phyloP scores from a whole-genome alignment of 2,888 invertebrate genomes.

The Metallyticus violacea region DNA sequence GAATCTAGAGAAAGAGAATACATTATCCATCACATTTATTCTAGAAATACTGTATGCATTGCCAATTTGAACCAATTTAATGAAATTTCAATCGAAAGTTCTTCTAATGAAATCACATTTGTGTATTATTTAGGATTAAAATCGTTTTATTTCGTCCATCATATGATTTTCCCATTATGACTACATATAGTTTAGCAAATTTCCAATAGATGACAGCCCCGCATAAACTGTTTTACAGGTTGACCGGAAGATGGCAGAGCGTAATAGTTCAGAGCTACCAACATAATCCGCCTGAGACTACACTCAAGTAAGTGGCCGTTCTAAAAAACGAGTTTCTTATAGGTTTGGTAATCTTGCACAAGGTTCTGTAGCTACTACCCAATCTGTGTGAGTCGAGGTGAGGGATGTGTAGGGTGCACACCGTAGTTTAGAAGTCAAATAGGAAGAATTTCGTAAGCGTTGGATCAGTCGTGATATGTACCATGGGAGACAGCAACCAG shows the following conservation, averaged over 20 bases:
- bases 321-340: constrained; percentile 1
- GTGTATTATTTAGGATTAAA: too few relatives aligned
- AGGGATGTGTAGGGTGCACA: neutral
- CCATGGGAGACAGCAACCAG: constrained; percentile 22
- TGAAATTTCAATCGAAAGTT: too few relatives aligned
- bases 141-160: too few relatives aligned
- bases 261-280: neutral
- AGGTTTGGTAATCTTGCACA: constrained; percentile 11
- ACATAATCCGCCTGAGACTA: neutral
- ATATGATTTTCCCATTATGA: neutral
- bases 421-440: neutral
- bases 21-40: too few relatives aligned
- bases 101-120: too few relatives aligned
- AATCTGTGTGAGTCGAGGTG: constrained; percentile 12
- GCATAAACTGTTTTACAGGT: neutral
- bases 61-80: too few relatives aligned
- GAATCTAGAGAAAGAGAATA: too few relatives aligned
- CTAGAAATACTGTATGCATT: too few relatives aligned
- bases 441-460: constrained; percentile 8
- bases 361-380: neutral
- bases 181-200: neutral
- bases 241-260: neutral
- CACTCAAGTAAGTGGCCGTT: neutral
- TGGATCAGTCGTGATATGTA: neutral
- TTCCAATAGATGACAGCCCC: neutral